phyloP scores from a whole-genome alignment of 2,797 vertebrate species.

The Premnoplex brunnescens region DNA sequence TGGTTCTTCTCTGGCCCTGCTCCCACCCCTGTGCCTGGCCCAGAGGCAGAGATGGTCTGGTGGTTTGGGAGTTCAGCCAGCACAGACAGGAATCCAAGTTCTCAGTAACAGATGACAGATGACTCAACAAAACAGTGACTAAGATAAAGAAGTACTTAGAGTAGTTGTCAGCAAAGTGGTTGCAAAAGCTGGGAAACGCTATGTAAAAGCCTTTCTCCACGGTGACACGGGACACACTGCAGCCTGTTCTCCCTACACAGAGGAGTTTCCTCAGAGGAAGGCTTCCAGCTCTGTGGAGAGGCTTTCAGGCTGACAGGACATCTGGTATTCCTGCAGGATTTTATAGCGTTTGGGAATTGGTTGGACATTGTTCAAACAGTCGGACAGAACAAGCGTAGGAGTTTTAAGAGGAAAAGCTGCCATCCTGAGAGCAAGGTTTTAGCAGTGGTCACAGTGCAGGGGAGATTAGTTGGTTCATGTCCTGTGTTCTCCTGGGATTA shows the following conservation, averaged over 20 bases:
- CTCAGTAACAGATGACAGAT: neutral
- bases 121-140: neutral
- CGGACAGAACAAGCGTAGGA: neutral
- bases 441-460: rapidly evolving
- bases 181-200: neutral
- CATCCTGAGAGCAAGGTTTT: neutral
- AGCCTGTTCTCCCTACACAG: neutral
- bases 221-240: rapidly evolving
- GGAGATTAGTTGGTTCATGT: neutral
- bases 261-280: neutral
- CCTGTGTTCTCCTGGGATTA: neutral
- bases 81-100: neutral
- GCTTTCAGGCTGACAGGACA: neutral
- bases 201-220: neutral
- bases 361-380: neutral
- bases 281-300: neutral
- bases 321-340: neutral
- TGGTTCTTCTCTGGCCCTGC: neutral
- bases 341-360: neutral
- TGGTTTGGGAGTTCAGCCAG: neutral
- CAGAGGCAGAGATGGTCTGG: neutral
- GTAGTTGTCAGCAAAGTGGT: neutral
- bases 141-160: neutral
- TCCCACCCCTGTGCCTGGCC: rapidly evolving
- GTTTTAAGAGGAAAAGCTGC: neutral